Conservation (phyloP, 2,113 vertebrate genomes). For the Hyaena hyaena region DNA sequence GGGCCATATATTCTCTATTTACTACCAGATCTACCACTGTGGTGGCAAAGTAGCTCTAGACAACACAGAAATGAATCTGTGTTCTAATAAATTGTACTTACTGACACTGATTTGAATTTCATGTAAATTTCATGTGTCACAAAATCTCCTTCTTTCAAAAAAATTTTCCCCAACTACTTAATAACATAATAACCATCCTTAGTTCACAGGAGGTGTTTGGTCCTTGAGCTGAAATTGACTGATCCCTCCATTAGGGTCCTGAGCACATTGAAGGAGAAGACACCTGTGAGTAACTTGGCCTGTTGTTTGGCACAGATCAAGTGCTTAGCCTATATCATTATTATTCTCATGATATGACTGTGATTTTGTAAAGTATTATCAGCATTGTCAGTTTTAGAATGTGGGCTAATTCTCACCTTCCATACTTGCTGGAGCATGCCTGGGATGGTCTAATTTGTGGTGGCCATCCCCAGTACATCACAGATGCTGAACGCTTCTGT, state of each 20-base stretch:
- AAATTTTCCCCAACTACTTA: neutral
- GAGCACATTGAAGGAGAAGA: neutral
- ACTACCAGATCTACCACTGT: rapidly evolving
- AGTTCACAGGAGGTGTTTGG: neutral
- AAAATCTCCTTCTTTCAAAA: neutral
- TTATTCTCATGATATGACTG: neutral
- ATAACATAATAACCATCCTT: neutral
- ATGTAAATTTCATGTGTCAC: neutral
- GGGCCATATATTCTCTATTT: rapidly evolving
- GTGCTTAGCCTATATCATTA: neutral
- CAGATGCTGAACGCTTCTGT: neutral
- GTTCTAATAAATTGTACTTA: neutral
- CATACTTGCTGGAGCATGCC: neutral
- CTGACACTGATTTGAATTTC: neutral
- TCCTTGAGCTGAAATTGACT: neutral
- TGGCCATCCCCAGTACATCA: neutral
- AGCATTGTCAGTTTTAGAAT: neutral
- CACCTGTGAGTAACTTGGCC: neutral
- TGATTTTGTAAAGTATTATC: neutral
- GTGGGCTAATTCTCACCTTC: neutral
- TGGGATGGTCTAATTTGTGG: neutral
- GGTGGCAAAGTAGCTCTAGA: neutral
- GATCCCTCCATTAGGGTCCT: neutral
- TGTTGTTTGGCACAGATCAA: neutral
- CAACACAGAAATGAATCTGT: neutral